Base-by-base conservation (phyloP, 2,797 vertebrate species). In the Enteromius paludinosus region DNA sequence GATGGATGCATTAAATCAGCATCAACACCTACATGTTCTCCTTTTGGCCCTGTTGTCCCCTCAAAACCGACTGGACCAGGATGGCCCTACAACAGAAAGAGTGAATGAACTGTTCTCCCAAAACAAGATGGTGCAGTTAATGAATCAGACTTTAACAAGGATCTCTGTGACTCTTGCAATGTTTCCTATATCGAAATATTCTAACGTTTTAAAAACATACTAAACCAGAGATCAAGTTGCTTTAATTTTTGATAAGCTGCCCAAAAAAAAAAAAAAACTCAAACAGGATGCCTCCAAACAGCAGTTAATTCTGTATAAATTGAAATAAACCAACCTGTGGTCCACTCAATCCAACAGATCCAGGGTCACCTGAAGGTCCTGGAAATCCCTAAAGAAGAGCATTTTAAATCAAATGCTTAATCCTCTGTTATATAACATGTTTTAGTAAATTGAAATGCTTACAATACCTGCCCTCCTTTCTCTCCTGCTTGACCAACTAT, bases 381-480 rank as follows among this genome's bases (percentile, higher is more conserved):
- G 4, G 3, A 0, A 82, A 73, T 7, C 95, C 96, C 96, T 97
- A 41, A 23, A 70, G 25, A 30, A 73, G 4, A 73, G 15, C 6
- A 68, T 14, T 64, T 52, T 18, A 65, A 64, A 41, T 49, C 12
- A 76, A 43, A 62, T 62, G 8, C 14, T 59, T n/a, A 33, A 30
- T 25, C 17, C 3, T 33, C 23, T 41, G 25, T 79, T 25, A 30
- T 30, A 38, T 35, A 83, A 65, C n/a, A 17, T 71, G n/a, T 35
- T 70, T 35, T 65, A 17, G 7, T 15, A 17, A 69, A 38, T 49
- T 20, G 64, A 76, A 61, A 54, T 75, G 47, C 5, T 90, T 86
- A 41, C 5, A 38, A 20, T 79, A 96, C 96, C 95, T 91, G 91
- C n/a, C 92, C 90, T 85, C 95, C 96, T 88, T 90, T 94, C 69